A percentile compares a stretch with the other conserved stretches of the same genome.
phyloP scores from a whole-genome alignment of 2,888 invertebrate genomes.

The Lasioglossum oenotherae region DNA sequence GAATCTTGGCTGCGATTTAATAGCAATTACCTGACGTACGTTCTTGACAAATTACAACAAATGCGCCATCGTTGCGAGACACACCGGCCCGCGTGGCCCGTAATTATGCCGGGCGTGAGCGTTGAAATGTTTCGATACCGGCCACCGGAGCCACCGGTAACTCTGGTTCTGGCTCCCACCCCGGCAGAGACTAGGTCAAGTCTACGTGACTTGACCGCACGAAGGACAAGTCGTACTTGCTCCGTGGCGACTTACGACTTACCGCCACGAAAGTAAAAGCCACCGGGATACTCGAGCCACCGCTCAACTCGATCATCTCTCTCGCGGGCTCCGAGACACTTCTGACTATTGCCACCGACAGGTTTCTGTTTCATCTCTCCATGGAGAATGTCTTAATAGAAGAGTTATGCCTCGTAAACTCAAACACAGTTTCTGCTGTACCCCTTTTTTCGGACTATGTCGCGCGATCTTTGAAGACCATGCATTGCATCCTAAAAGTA shows the following conservation, averaged over 20 bases:
- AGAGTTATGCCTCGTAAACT: neutral
- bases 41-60: slow-evolving; percentile 78
- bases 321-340: slow-evolving; percentile 9
- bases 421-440: neutral
- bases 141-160: slow-evolving; percentile 67
- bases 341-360: neutral
- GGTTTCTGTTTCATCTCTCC: slow-evolving; percentile 13
- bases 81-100: slow-evolving; percentile 26
- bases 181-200: slow-evolving; percentile 70
- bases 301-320: slow-evolving; percentile 54
- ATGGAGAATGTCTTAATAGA: slow-evolving; percentile 4
- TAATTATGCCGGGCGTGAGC: slow-evolving; percentile 62
- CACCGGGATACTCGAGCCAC: slow-evolving; percentile 17
- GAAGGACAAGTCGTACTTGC: slow-evolving; percentile 72
- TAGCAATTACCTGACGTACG: slow-evolving; percentile 76
- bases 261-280: slow-evolving; percentile 64
- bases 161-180: slow-evolving; percentile 68
- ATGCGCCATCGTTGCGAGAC: slow-evolving; percentile 56
- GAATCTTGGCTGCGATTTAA: slow-evolving; percentile 79
- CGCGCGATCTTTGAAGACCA: too few relatives aligned
- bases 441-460: neutral
- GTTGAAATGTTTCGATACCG: slow-evolving; percentile 70
- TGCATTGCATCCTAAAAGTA: too few relatives aligned
- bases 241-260: slow-evolving; percentile 63
- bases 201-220: slow-evolving; percentile 73